Evolutionary conservation across 2,113 vertebrate species (phyloP).

Genomic region (Eulemur rufifrons): DNA sequence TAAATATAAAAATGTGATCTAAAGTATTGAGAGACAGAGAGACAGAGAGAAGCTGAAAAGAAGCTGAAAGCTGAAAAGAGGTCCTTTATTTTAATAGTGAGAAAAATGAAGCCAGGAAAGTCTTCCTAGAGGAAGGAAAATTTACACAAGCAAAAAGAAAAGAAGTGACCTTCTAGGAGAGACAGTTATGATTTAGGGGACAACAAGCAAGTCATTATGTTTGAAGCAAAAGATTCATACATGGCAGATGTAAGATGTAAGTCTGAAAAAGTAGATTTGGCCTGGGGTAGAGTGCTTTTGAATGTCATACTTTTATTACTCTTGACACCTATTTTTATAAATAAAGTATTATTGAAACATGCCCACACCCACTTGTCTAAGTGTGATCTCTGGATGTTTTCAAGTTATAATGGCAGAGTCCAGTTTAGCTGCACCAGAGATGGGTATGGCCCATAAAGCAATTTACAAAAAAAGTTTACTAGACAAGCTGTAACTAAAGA

Average conservation of each 20-base stretch:
- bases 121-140: not conserved
- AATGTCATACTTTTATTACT: not conserved
- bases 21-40: not conserved
- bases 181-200: not conserved
- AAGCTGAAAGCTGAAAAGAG: not conserved
- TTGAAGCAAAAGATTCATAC: not conserved
- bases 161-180: not conserved
- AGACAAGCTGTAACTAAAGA: not conserved
- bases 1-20: not conserved
- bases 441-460: not conserved
- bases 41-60: not conserved
- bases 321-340: not conserved
- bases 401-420: not conserved
- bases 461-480: not conserved
- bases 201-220: not conserved
- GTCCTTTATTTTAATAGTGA: not conserved
- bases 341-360: not conserved
- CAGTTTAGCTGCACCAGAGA: not conserved
- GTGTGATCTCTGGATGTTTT: not conserved
- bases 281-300: not conserved
- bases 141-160: not conserved
- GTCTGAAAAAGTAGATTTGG: not conserved
- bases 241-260: not conserved
- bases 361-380: not conserved
- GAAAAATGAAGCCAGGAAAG: not conserved